Evolutionary conservation across 1,140 invertebrate genomes (phyloP), one percentile per base, ranked within the genome.

Genomic region (Philopotamus ludificatus): DNA sequence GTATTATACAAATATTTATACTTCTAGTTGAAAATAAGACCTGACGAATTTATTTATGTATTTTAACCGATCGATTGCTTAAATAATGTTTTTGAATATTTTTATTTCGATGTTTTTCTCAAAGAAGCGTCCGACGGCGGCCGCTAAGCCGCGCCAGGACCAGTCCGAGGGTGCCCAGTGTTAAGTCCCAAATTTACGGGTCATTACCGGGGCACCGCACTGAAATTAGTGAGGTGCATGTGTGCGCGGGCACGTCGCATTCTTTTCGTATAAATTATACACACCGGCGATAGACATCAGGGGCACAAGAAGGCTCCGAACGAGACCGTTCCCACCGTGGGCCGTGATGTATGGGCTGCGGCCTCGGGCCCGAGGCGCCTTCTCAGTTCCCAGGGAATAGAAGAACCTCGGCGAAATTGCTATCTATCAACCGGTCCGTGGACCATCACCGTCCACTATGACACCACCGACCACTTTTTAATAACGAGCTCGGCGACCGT

Each of bases 331-430:
- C 68, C 64, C 68, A 70, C 68, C 68, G 63, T 42, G 63, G 50
- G 62, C 60, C 54, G 64, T 70, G 68, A 70, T 70, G 65, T 70
- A 70, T 70, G 63, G 68, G 68, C 64, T 20, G n/a, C 25, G 45
- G 54, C 8, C 44, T 47, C 39, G 45, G 22, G 60, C 68, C 68
- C 26, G 42, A 41, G 68, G 68, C 68, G 50, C 54, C 50, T 53
- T 53, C 60, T 49, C 64, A 26, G 68, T 70, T 70, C 68, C 64
- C 68, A 70, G 66, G 51, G 66, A 64, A 68, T 51, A 66, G 50
- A 66, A 22, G 39, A 23, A 49, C 41, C 16, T 55, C 67, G 15
- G 62, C 49, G 34, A 60, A 60, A 60, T 60, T 60, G 57, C 57
- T 49, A 60, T 60, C 57, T 60, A 60, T 60, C 57, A 60, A 60